A percentile compares a stretch with the other conserved stretches of the same genome.
These are phyloP conservation scores for Caenorhabditis imperialis DNA, from an alignment of 2,888 invertebrate genomes.

Conservation along the genomic window DNA sequence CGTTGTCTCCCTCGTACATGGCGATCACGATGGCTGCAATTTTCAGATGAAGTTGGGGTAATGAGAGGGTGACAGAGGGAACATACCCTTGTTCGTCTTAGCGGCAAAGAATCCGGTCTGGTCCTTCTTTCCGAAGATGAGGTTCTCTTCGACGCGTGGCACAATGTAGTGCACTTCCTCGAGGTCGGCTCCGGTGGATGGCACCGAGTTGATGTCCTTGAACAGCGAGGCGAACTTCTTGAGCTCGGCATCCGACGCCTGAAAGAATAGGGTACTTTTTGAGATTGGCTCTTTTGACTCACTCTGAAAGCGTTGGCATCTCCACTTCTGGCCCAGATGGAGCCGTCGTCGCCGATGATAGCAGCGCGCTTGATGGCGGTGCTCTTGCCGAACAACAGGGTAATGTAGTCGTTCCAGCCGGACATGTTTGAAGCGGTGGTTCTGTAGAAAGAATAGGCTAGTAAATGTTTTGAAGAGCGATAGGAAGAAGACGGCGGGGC, in stretches of 20 bases:
- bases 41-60: no score
- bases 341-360: constrained; percentile 74
- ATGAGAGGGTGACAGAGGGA: no score
- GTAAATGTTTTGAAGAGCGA: not conserved
- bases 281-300: not conserved
- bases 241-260: constrained; percentile 75
- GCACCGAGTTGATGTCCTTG: constrained; percentile 65
- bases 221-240: constrained; percentile 71
- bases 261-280: constrained; percentile 22
- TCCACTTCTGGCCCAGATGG: constrained; percentile 75
- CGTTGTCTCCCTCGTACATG: constrained; percentile 76
- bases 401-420: constrained; percentile 77
- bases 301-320: constrained; percentile 53
- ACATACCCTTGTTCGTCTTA: constrained; percentile 72
- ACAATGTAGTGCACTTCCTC: constrained; percentile 77
- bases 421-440: constrained; percentile 69
- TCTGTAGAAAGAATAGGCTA: constrained; percentile 18
- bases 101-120: constrained; percentile 77
- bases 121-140: constrained; percentile 78
- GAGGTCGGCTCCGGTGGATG: constrained; percentile 71
- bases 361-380: constrained; percentile 74
- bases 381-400: constrained; percentile 59
- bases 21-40: constrained; percentile 73
- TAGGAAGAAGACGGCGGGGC: constrained; percentile 8
- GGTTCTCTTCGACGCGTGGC: constrained; percentile 75